Evolutionary conservation across 2,888 invertebrate genomes (phyloP).

Genomic region (Ctenicera cuprea): DNA sequence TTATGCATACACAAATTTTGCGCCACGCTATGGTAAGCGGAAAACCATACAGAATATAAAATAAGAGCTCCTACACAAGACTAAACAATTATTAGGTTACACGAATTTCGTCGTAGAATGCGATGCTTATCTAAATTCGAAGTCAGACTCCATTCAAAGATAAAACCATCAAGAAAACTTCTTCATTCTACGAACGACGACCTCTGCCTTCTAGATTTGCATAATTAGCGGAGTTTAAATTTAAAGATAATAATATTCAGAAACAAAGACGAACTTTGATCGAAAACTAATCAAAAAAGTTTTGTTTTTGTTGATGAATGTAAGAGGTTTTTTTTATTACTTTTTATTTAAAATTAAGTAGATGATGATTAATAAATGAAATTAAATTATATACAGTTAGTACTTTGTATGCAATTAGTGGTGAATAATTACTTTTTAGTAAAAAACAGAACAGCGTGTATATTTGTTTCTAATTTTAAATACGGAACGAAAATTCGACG

Average conservation of each 20-base stretch:
- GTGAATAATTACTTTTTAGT: no score
- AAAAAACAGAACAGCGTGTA: no score
- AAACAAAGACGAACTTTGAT: constrained; percentile 9
- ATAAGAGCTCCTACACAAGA: constrained; percentile 13
- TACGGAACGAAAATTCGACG: no score
- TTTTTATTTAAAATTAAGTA: no score
- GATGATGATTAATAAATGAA: no score
- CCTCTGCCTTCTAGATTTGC: constrained; percentile 23
- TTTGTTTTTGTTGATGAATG: not conserved
- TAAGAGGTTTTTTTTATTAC: no score
- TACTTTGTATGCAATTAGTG: no score
- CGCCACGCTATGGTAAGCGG: constrained; percentile 32
- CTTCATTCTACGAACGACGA: constrained; percentile 16
- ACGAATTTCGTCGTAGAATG: constrained; percentile 12
- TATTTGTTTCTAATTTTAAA: no score
- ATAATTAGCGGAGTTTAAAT: constrained; percentile 13
- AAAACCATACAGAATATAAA: constrained; percentile 47
- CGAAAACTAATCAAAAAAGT: constrained; percentile 9
- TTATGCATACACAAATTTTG: constrained; percentile 45
- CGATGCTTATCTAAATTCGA: constrained; percentile 39
- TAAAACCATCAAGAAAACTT: constrained; percentile 28
- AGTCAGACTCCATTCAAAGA: constrained; percentile 29
- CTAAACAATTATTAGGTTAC: constrained; percentile 41
- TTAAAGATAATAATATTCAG: not conserved
- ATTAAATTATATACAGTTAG: no score